Percentiles rank a stretch among this genome's conserved stretches.
Conservation (phyloP, 2,113 vertebrate genomes). For the Erythrolamprus reginae region DNA sequence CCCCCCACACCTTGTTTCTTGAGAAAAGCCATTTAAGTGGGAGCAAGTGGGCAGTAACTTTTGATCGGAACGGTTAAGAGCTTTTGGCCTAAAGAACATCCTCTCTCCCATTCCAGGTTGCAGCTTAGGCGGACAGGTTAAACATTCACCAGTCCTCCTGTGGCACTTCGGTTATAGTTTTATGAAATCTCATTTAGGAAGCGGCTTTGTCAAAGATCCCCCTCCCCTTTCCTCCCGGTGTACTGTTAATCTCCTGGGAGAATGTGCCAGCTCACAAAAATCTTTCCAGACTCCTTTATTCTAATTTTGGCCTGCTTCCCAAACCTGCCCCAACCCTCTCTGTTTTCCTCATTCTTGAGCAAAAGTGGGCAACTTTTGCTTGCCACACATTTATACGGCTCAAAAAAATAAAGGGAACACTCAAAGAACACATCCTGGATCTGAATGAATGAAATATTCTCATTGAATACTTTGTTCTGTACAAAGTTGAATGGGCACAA, state of each 20-base stretch:
- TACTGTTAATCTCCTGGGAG: slow-evolving; percentile 9
- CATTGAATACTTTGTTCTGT: too few species aligned
- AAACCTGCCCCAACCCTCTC: neutral
- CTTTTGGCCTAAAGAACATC: neutral
- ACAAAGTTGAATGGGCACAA: too few species aligned
- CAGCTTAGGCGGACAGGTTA: slow-evolving; percentile 7
- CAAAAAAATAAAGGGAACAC: too few species aligned
- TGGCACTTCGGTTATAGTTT: slow-evolving; percentile 1
- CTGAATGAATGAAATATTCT: too few species aligned
- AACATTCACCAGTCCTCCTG: neutral
- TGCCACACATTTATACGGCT: neutral
- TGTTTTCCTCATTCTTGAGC: neutral
- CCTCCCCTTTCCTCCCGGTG: neutral
- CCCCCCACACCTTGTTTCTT: neutral
- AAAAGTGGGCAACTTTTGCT: neutral
- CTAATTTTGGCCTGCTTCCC: neutral
- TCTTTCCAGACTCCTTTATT: neutral
- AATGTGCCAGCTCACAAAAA: neutral
- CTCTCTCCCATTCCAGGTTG: fast-evolving
- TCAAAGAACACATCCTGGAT: too few species aligned
- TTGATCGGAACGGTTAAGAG: neutral
- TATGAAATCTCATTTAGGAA: slow-evolving; percentile 42
- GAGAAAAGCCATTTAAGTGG: neutral
- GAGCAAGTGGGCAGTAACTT: neutral
- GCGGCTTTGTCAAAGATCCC: slow-evolving; percentile 31